A percentile compares a stretch with the other conserved stretches of the same genome.
These are phyloP conservation scores for Periophthalmodon schlosseri DNA, from an alignment of 2,113 vertebrate genomes.

Conservation along the genomic window DNA sequence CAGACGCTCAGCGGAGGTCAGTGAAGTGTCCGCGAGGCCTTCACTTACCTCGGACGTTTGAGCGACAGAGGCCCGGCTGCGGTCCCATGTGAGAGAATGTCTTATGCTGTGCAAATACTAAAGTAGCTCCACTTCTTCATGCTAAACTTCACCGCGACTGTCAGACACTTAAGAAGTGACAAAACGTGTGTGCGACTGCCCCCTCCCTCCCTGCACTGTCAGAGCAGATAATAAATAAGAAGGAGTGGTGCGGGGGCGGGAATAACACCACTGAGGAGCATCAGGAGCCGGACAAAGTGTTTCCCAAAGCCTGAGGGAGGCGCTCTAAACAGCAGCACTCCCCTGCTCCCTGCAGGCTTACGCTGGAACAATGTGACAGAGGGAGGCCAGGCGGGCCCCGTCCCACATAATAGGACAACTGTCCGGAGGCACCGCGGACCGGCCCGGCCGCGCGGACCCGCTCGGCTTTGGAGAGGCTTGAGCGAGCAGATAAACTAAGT, in stretches of 20 bases:
- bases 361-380: slow-evolving; percentile 64
- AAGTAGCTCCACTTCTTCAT: slow-evolving; percentile 57
- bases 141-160: slow-evolving; percentile 74
- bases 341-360: slow-evolving; percentile 58
- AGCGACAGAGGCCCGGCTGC: background rate
- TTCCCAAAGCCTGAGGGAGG: slow-evolving; percentile 61
- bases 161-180: slow-evolving; percentile 79
- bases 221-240: slow-evolving; percentile 74
- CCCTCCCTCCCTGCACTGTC: slow-evolving; percentile 66
- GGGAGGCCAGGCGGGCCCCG: slow-evolving; percentile 62
- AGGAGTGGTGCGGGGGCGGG: slow-evolving; percentile 59
- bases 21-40: slow-evolving; percentile 46
- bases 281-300: slow-evolving; percentile 69
- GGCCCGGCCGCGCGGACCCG: slow-evolving; percentile 58
- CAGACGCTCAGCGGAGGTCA: slow-evolving; percentile 75
- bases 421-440: slow-evolving; percentile 59
- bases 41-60: slow-evolving; percentile 35
- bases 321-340: slow-evolving; percentile 39
- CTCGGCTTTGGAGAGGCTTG: slow-evolving; percentile 54
- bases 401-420: slow-evolving; percentile 69
- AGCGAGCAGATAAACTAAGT: slow-evolving; percentile 64
- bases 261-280: slow-evolving; percentile 42
- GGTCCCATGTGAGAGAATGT: slow-evolving; percentile 5
- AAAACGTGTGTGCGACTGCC: slow-evolving; percentile 65
- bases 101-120: slow-evolving; percentile 45